These are phyloP conservation scores for Drosophila ercepeae DNA, from an alignment of 1,140 invertebrate genomes.

Conservation along the genomic window DNA sequence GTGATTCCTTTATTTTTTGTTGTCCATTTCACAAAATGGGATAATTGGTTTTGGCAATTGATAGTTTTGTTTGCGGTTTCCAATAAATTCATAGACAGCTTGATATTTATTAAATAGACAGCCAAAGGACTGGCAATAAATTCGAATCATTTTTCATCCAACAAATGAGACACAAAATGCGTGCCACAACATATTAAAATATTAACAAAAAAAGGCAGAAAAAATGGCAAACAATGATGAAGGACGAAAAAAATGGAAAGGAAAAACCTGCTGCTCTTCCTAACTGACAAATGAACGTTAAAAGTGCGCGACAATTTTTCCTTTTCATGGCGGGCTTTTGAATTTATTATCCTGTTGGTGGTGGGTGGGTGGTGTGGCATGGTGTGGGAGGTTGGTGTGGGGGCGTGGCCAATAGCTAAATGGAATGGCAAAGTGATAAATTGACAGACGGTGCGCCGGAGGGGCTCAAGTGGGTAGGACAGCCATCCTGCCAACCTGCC, in stretches of 20 bases:
- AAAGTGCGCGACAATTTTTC: slow-evolving; percentile 47
- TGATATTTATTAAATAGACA: slow-evolving; percentile 34
- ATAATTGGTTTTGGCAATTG: neutral
- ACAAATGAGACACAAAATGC: slow-evolving; percentile 64
- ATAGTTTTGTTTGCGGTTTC: neutral
- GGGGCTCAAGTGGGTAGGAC: neutral
- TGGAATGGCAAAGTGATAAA: slow-evolving; percentile 62
- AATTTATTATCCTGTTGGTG: slow-evolving; percentile 73
- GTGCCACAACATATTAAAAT: slow-evolving; percentile 71
- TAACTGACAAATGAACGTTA: slow-evolving; percentile 68
- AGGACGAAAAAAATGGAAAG: neutral
- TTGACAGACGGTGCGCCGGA: neutral
- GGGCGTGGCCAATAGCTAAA: slow-evolving; percentile 41
- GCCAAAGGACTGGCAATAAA: slow-evolving; percentile 39
- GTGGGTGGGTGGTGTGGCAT: neutral
- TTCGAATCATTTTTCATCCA: slow-evolving; percentile 67
- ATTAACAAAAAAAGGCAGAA: no score
- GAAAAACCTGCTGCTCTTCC: neutral
- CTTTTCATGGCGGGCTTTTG: slow-evolving; percentile 49
- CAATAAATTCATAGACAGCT: neutral
- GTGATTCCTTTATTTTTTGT: neutral
- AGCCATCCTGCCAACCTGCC: neutral
- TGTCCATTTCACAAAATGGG: neutral
- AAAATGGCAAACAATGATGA: slow-evolving; percentile 37
- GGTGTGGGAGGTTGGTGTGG: neutral